Conservation (phyloP, 2,888 invertebrate genomes). For the Lydus trimaculatus region DNA sequence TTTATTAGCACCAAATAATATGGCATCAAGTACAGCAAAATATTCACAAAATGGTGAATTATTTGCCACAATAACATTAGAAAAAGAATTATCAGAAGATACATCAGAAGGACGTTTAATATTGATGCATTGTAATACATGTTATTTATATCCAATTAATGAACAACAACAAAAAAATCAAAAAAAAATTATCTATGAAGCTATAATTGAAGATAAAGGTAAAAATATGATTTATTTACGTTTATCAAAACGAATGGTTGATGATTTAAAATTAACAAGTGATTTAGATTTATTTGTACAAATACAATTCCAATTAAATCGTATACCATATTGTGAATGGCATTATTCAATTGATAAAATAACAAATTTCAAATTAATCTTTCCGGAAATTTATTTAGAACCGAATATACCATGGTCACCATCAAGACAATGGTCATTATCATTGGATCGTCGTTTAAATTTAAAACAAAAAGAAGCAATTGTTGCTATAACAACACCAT, state of each 20-base stretch:
- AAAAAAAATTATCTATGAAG: constrained; percentile 71
- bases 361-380: constrained; percentile 71
- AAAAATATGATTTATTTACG: constrained; percentile 80
- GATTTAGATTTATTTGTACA: constrained; percentile 73
- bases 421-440: constrained; percentile 71
- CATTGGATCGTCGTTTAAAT: constrained; percentile 71
- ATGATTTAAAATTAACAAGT: constrained; percentile 66
- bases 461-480: constrained; percentile 82
- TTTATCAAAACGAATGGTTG: constrained; percentile 71
- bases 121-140: constrained; percentile 76
- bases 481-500: constrained; percentile 75
- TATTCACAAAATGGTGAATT: constrained; percentile 79
- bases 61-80: constrained; percentile 75
- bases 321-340: constrained; percentile 85
- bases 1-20: constrained; percentile 72
- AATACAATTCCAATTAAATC: constrained; percentile 82
- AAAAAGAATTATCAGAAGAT: constrained; percentile 81
- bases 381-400: constrained; percentile 69
- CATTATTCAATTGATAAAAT: constrained; percentile 82
- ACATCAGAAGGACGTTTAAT: constrained; percentile 82
- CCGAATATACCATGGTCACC: constrained; percentile 75
- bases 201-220: constrained; percentile 76
- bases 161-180: constrained; percentile 15
- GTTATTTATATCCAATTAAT: constrained; percentile 59
- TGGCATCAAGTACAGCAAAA: constrained; percentile 75